Conservation (phyloP, 2,113 vertebrate species). For the Chaetops frenatus region DNA sequence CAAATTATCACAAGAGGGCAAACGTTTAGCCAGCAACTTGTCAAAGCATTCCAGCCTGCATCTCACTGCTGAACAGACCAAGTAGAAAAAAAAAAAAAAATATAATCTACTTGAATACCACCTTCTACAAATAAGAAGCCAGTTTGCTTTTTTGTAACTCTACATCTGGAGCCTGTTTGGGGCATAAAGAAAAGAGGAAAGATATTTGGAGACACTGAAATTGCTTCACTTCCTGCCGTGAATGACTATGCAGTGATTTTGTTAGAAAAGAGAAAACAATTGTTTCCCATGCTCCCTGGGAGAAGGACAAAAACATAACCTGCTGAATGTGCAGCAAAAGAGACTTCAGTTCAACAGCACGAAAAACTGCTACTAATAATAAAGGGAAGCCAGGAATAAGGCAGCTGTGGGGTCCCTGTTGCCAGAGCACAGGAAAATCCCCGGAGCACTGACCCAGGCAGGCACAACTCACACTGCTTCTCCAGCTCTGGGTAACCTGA, state of each 20-base stretch:
- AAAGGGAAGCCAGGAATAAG: background rate
- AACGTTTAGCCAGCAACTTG: conserved; percentile 18
- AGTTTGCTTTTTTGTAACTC: background rate
- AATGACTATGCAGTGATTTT: conserved; percentile 23
- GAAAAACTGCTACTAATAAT: background rate
- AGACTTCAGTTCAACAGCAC: background rate
- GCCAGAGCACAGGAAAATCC: background rate
- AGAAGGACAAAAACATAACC: conserved; percentile 29
- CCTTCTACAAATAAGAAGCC: conserved; percentile 23
- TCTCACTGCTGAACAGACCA: background rate
- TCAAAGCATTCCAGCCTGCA: conserved; percentile 12
- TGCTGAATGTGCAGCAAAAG: conserved; percentile 5
- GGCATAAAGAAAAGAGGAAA: conserved; percentile 31
- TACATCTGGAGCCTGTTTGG: conserved; percentile 55
- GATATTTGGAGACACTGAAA: conserved; percentile 54
- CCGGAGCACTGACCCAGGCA: background rate
- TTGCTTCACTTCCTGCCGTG: conserved; percentile 48
- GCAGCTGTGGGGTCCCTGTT: background rate
- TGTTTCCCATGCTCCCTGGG: conserved; percentile 17
- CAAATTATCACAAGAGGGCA: conserved; percentile 46
- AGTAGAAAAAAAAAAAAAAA: background rate
- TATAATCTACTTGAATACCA: background rate
- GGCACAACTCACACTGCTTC: background rate
- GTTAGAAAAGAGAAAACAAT: conserved; percentile 30
- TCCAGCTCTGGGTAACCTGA: background rate